Base-by-base conservation (phyloP, 2,113 vertebrate species). In the Myiagra hebetior region DNA sequence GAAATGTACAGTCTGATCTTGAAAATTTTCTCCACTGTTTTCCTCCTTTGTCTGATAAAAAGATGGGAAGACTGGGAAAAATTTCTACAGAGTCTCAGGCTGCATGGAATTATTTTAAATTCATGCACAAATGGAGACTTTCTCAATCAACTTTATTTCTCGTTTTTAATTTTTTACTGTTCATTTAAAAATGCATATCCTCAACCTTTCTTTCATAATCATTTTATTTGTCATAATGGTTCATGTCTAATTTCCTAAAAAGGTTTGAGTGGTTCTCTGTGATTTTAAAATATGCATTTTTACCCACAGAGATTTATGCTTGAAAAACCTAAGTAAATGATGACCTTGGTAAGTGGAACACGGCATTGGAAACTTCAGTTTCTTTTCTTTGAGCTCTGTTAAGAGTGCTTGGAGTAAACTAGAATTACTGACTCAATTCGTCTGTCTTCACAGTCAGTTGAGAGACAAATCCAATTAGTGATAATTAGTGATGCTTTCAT, bases 261-360 rank as follows among this genome's bases (percentile, higher is more conserved):
- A 84, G 88, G n/a, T 70, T 92, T 80, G 50, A 77, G 67, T 86
- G 77, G 42, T 83, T 83, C 78, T 83, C 72, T 83, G 35, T 88
- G 85, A 92, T 81, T 88, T 95, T 95, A 93, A 96, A 96, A 93
- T 70, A 94, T 77, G 63, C 15, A 91, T 93, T 95, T 95, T 85
- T 5, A 86, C 63, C 42, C 83, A 83, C 15, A 77, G 95, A 91
- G 89, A 59, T 91, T 95, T 95, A 91, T 87, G 91, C 91, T 92
- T 89, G 76, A 89, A 84, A 91, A 95, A 74, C 27, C 59, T 55
- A 74, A 95, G 78, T 37, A 85, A 74, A 63, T 5, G 6, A n/a
- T 92, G 91, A 67, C 63, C 86, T 93, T 52, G 33, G 39, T 94
- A 95, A 96, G 77, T 70, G 65, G 72, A 95, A 63, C 35, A 70